phyloP scores from a whole-genome alignment of 2,797 vertebrate species.

The Paramormyrops hopkinsi region DNA sequence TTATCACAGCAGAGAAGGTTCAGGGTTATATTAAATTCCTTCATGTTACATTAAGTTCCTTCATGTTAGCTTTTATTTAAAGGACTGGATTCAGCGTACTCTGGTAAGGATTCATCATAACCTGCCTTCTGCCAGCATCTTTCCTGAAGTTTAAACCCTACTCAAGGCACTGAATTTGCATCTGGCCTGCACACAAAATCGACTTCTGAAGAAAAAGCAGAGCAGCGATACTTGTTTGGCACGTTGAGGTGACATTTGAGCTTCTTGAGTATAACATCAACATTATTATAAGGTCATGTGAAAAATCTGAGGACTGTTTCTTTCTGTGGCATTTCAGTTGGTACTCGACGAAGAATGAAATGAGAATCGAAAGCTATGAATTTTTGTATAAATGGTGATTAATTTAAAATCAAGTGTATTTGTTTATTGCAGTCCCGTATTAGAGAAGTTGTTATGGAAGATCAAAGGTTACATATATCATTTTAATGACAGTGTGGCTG shows the following conservation, averaged over 20 bases:
- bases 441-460: neutral
- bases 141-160: neutral
- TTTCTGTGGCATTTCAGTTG: neutral
- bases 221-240: neutral
- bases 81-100: neutral
- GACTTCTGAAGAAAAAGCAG: neutral
- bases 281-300: neutral
- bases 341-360: neutral
- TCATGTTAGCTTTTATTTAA: neutral
- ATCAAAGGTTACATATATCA: neutral
- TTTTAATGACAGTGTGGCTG: neutral
- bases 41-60: neutral
- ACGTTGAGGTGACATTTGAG: neutral
- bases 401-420: neutral
- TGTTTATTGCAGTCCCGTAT: neutral
- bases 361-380: neutral
- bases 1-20: neutral
- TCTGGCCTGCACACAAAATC: neutral
- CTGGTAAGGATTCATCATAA: neutral
- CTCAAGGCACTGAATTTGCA: neutral
- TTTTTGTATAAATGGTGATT: neutral
- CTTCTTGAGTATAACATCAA: neutral
- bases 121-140: neutral
- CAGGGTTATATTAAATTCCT: neutral
- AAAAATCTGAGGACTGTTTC: neutral